Evolutionary conservation across 1,140 invertebrate species (phyloP).

Genomic region (Xylocopa sonorina): DNA sequence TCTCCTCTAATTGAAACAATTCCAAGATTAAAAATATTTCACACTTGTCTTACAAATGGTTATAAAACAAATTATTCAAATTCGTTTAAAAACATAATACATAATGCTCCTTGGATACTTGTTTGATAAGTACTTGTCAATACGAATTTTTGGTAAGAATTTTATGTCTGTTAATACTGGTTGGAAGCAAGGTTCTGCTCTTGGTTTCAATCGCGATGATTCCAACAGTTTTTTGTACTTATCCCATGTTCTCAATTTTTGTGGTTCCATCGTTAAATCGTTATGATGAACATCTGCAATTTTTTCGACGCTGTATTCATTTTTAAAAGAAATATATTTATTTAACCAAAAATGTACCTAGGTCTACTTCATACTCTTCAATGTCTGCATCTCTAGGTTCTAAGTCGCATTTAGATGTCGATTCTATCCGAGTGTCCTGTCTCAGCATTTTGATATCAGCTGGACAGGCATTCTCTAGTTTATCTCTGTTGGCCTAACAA

Average conservation of each 20-base stretch:
- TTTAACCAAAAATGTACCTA: conserved; percentile 5
- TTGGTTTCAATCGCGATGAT: neutral
- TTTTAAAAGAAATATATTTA: neutral
- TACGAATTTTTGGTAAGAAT: neutral
- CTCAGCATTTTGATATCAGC: neutral
- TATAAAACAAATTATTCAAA: neutral
- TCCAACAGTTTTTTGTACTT: conserved; percentile 18
- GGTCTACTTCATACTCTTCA: neutral
- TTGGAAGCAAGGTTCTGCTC: neutral
- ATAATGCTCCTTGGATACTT: neutral
- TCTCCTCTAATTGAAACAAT: neutral
- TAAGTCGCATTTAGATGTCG: neutral
- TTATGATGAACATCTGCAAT: neutral
- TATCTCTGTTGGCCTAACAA: conserved; percentile 1
- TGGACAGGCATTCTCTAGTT: conserved; percentile 9
- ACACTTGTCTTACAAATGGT: too few relatives aligned
- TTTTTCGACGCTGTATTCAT: neutral
- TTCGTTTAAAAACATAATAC: too few relatives aligned
- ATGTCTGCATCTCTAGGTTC: neutral
- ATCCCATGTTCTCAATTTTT: conserved; percentile 7
- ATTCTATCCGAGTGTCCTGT: neutral
- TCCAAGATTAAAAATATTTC: neutral
- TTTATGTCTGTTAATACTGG: neutral
- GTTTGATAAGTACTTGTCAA: neutral
- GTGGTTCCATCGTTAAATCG: neutral